Evolutionary conservation across 2,113 vertebrate species (phyloP).

Genomic region (Paradoxurus hermaphroditus): DNA sequence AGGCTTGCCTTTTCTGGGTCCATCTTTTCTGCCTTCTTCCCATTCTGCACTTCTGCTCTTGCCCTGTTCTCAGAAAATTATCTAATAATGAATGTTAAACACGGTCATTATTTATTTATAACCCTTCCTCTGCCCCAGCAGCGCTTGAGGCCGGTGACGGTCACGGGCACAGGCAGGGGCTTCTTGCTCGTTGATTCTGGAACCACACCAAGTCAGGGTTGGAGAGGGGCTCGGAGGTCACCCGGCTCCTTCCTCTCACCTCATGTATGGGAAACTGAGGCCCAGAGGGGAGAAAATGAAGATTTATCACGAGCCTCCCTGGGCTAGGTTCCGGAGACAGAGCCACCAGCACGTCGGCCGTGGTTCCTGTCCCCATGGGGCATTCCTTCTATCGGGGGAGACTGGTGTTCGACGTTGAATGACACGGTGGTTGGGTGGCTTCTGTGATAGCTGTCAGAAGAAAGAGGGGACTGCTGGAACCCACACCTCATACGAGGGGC

Average conservation of each 20-base stretch:
- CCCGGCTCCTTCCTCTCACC: accelerated
- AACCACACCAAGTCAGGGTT: not conserved
- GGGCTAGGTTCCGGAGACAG: not conserved
- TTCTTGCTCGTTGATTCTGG: not conserved
- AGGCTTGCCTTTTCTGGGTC: not conserved
- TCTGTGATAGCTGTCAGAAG: not conserved
- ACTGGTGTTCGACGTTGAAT: accelerated
- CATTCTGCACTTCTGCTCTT: not conserved
- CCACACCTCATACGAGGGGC: accelerated
- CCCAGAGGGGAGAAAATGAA: not conserved
- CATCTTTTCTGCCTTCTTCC: not conserved
- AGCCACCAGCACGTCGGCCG: accelerated
- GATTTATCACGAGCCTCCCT: accelerated
- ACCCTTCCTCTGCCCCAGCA: not conserved
- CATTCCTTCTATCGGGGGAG: not conserved
- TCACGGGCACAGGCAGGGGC: not conserved
- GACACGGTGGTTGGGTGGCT: not conserved
- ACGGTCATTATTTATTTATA: conserved; percentile 50
- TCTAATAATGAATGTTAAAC: conserved; percentile 37
- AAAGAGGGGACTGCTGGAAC: not conserved
- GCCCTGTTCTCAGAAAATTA: conserved; percentile 30
- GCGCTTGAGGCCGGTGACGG: not conserved
- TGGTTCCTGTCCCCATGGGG: accelerated
- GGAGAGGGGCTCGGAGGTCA: not conserved
- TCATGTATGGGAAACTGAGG: not conserved